Base-by-base conservation (phyloP, 2,797 vertebrate genomes). In the Dallia pectoralis region DNA sequence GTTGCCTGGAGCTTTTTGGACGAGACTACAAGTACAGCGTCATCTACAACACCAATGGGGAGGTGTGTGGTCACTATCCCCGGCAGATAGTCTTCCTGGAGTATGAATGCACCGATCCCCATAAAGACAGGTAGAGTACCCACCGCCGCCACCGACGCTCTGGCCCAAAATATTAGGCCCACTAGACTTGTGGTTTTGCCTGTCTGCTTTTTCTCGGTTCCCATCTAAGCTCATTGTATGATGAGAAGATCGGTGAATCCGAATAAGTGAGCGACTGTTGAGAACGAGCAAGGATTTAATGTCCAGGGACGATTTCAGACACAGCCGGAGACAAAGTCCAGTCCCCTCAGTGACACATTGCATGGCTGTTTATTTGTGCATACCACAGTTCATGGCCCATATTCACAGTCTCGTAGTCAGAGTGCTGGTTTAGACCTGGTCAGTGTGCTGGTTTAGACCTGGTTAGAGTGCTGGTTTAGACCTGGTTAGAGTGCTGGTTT, bases 61-160 rank as follows among this genome's bases (percentile, higher is more conserved):
- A 98, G 78, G 89, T 99, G 76, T 99, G 97, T 73, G 96, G 96
- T 22, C 97, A 99, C 88, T 99, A 99, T 79, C 97, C 97, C 3
- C 93, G 95, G n/a, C 94, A 97, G 87, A 98, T 99, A 1, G 96
- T 98, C 64, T 94, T 95, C 72, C 87, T 98, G 90, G 97, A 99
- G 87, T 96, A 97, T 30, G 96, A 98, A 73, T 93, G 90, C 86
- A 81, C 90, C 2, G 93, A 95, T 22, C 87, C 85, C 53, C 94
- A 94, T 71, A 96, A 93, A 87, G 94, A 96, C 83, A 92, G 92
- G 97, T 98, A 94, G 85, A 22, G 4, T 29, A 18, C 59, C 2
- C 9, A 11, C 53, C 12, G 4, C 53, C 61, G 32, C 15, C 62
- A 32, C 16, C 19, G 62, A 64, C 16, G 6, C 53, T 25, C n/a